Base-by-base conservation (phyloP, 2,888 invertebrate species). In the Eulithis testata region DNA sequence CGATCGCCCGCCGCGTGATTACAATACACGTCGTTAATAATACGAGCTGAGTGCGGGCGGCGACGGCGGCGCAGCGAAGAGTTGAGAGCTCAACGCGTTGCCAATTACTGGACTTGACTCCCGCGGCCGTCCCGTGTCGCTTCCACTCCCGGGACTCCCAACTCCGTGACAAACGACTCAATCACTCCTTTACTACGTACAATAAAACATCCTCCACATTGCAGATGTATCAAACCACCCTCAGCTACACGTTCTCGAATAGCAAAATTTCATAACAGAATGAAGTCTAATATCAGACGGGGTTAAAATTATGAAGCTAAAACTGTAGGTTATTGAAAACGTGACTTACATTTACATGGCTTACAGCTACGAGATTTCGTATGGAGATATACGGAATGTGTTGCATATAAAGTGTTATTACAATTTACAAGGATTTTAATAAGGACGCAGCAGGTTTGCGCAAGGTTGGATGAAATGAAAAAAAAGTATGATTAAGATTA, bases 1-100 rank as follows among this genome's bases (percentile, higher is more conserved):
- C 92, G 92, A 91, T 91, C 91, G 91, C 91, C 91, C 87, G 90
- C 92, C 91, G 91, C 92, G 90, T 91, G 90, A 92, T 92, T 92
- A 92, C 93, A 93, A 93, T 92, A 93, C 92, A 93, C 89, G 88
- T 90, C 89, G 92, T 91, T 93, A 92, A 92, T 93, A 93, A 91
- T 91, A 89, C 86, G 85, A 86, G 86, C 79, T 76, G 81, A 84
- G 83, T 83, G 86, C 84, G 83, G 80, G 75, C 75, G 73, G 40
- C 40, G 40, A 37, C 37, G 37, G 37, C 37, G 37, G 37, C 37
- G 76, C 75, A 74, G 76, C 74, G 73, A 79, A 70, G 71, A 71
- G 76, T 77, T 63, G 60, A 66, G 62, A 66, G 62, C 62, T 78
- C 80, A 76, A 75, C 78, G 79, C 74, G 77, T 80, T 79, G 82